Base-by-base conservation (phyloP, 2,888 invertebrate species). In the Drosophila nigritarsus region DNA sequence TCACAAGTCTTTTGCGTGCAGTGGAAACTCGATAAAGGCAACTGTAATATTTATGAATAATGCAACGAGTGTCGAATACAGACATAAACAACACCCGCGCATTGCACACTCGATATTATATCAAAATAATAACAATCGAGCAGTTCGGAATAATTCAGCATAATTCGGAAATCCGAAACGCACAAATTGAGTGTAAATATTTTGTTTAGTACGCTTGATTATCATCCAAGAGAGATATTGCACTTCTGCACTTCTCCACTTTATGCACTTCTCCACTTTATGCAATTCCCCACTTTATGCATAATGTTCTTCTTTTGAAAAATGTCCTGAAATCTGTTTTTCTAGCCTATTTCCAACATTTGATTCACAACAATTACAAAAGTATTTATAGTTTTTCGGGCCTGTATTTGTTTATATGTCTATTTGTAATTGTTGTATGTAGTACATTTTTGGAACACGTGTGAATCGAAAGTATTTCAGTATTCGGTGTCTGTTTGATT, bases 401-500 rank as follows among this genome's bases (percentile, higher is more conserved):
- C 15, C 8, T 45, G 15, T 8, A 2, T 15, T 45, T 8, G 15
- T 15, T 45, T 45, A 45, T 15, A 15, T 45, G 45, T 24, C 20
- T 24, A 34, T 30, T n/a, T 51, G 30, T 53, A 32, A 20, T 34
- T 32, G 53, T 34, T 15, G 6, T 18, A 18, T 61, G 63, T 60
- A 74, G 27, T 50, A 24, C 2, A 49, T 36, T 59, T 42, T 18
- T 8, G 38, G 30, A 42, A 58, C 69, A 59, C 51, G 60, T 75
- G 71, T 73, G 50, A 73, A 70, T 63, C 45, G 27, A 45, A 63
- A 72, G 45, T 66, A 38, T 36, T 61, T 58, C 38, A 40, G 32
- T 20, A 49, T 75, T 72, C 58, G 8, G 65, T 62, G 75, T 78
- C 75, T 75, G 59, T 65, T 65, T 72, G 63, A 34, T 71, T 61